Evolutionary conservation across 1,140 invertebrate genomes (phyloP).

Genomic region (Nephotettix cincticeps): DNA sequence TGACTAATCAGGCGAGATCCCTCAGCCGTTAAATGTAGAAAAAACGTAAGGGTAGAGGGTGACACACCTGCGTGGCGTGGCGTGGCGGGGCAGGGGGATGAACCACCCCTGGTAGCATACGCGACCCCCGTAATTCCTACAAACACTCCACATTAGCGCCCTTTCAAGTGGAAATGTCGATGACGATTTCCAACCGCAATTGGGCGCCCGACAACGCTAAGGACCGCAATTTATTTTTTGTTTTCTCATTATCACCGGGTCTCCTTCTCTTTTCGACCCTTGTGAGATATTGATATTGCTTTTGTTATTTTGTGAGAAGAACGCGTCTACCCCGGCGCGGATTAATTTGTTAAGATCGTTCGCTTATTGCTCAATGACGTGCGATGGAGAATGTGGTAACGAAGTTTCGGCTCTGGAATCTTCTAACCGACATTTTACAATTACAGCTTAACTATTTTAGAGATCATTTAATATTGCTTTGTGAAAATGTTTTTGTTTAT

Average conservation of each 20-base stretch:
- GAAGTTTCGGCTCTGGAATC: too few relatives aligned
- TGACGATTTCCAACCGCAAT: neutral
- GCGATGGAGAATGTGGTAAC: too few relatives aligned
- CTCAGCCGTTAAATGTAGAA: conserved; percentile 4
- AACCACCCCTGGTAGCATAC: neutral
- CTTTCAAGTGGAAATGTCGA: conserved; percentile 5
- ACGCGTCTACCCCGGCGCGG: too few relatives aligned
- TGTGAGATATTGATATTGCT: conserved; percentile 2
- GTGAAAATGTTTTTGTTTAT: too few relatives aligned
- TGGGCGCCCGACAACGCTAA: neutral
- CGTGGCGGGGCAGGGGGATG: too few relatives aligned
- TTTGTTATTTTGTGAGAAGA: neutral
- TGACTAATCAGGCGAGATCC: neutral
- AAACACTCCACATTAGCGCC: neutral
- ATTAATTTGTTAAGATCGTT: too few relatives aligned
- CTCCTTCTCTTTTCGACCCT: neutral
- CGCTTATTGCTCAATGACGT: too few relatives aligned
- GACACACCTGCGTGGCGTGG: too few relatives aligned
- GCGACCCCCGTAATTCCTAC: neutral
- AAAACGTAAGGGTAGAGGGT: neutral
- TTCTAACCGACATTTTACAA: too few relatives aligned
- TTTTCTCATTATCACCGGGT: neutral
- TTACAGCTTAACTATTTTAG: too few relatives aligned
- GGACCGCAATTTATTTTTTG: neutral
- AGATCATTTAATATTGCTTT: too few relatives aligned